A percentile compares a stretch with the other conserved stretches of the same genome.
phyloP scores from a whole-genome alignment of 92 coral and sea anemone species.

The Heliopora coerulea region DNA sequence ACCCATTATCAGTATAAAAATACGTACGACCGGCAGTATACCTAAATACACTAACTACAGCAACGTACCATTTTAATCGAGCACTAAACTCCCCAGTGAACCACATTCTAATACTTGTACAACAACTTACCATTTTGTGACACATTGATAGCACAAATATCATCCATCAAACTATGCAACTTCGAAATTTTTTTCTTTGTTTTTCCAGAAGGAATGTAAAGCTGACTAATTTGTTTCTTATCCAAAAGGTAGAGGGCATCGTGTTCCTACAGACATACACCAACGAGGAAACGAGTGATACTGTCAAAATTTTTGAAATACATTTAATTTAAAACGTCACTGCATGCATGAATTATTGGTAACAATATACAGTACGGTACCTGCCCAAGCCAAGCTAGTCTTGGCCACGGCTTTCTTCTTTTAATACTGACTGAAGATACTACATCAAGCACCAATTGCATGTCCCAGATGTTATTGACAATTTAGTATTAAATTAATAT shows the following conservation, averaged over 20 bases:
- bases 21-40: too few relatives aligned
- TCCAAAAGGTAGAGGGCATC: conserved; percentile 77
- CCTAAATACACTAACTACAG: too few relatives aligned
- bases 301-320: too few relatives aligned
- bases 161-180: conserved; percentile 69
- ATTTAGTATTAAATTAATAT: background rate
- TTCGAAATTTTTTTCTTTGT: conserved; percentile 85
- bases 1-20: too few relatives aligned
- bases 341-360: too few relatives aligned
- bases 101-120: too few relatives aligned
- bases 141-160: conserved; percentile 70
- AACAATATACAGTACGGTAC: conserved; percentile 31
- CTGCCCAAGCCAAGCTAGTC: conserved; percentile 89
- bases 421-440: conserved; percentile 84
- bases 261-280: conserved; percentile 60
- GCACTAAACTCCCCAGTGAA: too few relatives aligned
- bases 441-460: conserved; percentile 76
- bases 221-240: conserved; percentile 71
- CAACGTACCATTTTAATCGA: too few relatives aligned
- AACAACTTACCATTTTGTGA: conserved; percentile 81
- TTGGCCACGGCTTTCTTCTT: conserved; percentile 97
- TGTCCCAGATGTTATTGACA: conserved; percentile 7
- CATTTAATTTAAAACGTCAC: too few relatives aligned
- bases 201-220: conserved; percentile 90
- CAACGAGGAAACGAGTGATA: too few relatives aligned